Conservation (phyloP, 2,888 invertebrate species). For the Leptopterna dolabrata region DNA sequence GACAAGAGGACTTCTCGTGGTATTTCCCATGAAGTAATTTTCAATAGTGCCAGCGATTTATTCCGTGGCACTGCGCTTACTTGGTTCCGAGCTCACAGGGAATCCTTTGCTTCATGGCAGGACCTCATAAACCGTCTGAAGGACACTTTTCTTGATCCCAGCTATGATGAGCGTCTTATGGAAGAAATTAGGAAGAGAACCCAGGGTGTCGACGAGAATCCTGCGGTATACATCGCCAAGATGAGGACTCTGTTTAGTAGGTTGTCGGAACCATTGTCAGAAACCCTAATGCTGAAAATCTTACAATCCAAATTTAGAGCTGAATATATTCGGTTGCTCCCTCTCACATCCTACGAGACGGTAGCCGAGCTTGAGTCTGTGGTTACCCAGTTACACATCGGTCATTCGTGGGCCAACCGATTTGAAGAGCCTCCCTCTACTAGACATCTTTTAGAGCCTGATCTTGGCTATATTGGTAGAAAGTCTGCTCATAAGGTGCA, state of each 20-base stretch:
- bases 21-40: constrained; percentile 57
- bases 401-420: not conserved
- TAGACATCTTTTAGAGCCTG: not conserved
- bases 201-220: constrained; percentile 62
- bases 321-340: not conserved
- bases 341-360: not conserved
- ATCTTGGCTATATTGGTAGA: not conserved
- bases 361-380: not conserved
- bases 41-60: constrained; percentile 59
- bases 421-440: not conserved
- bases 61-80: constrained; percentile 60
- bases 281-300: constrained; percentile 18
- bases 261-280: constrained; percentile 47
- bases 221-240: constrained; percentile 62
- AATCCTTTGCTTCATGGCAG: constrained; percentile 29
- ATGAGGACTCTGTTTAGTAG: constrained; percentile 61
- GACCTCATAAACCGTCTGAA: constrained; percentile 37
- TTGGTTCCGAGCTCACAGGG: constrained; percentile 64
- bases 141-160: too few species aligned
- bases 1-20: constrained; percentile 59
- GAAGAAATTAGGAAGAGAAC: constrained; percentile 61
- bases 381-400: not conserved
- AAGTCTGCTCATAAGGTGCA: not conserved
- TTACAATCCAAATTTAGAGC: constrained; percentile 5
- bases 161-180: constrained; percentile 61